These are phyloP conservation scores for Oryzias dopingdopingensis DNA, from an alignment of 2,797 vertebrate species.

Conservation along the genomic window DNA sequence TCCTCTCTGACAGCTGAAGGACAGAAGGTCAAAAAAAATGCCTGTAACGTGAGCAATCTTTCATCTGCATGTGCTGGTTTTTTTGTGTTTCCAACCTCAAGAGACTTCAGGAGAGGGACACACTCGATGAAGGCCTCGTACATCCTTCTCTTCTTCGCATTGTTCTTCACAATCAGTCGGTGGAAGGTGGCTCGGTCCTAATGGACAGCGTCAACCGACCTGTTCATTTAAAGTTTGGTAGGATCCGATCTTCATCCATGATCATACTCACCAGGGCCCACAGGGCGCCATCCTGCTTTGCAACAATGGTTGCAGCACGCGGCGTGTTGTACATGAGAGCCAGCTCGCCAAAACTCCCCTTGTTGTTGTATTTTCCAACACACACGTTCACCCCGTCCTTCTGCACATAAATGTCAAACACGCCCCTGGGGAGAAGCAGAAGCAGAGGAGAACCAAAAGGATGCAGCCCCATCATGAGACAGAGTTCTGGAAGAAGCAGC, in stretches of 20 bases:
- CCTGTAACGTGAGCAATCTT: neutral
- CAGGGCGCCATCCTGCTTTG: slow-evolving; percentile 86
- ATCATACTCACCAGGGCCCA: slow-evolving; percentile 91
- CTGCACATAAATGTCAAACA: slow-evolving; percentile 88
- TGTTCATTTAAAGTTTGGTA: neutral
- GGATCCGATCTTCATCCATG: neutral
- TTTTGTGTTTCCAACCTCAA: slow-evolving; percentile 79
- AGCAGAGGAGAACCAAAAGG: neutral
- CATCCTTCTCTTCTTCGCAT: slow-evolving; percentile 90
- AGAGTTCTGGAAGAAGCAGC: neutral
- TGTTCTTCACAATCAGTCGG: slow-evolving; percentile 93
- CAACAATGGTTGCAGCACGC: slow-evolving; percentile 90
- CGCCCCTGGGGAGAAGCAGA: slow-evolving; percentile 74
- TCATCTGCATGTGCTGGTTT: no score
- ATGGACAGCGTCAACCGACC: neutral
- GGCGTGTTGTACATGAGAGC: slow-evolving; percentile 98
- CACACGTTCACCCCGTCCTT: slow-evolving; percentile 80
- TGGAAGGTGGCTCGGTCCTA: slow-evolving; percentile 94
- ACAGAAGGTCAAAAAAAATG: neutral
- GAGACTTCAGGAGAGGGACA: slow-evolving; percentile 88
- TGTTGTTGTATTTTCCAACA: slow-evolving; percentile 92
- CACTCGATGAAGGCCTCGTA: slow-evolving; percentile 93
- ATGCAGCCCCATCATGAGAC: neutral
- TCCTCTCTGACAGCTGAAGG: slow-evolving; percentile 85
- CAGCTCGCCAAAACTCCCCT: slow-evolving; percentile 93